These are phyloP conservation scores for Chelonus formosanus DNA, from an alignment of 2,888 invertebrate species.

Conservation along the genomic window DNA sequence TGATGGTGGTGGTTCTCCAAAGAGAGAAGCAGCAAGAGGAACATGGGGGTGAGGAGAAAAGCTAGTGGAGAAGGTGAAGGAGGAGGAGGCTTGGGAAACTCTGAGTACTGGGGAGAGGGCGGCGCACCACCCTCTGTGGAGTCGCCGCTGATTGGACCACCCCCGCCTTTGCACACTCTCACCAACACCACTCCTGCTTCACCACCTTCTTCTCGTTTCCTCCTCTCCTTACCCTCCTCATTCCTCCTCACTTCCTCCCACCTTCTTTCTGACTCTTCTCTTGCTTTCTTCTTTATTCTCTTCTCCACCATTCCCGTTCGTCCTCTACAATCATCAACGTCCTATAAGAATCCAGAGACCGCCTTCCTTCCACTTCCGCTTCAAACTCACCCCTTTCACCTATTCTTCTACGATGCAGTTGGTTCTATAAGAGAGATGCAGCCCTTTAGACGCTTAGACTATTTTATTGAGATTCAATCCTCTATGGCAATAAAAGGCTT, in stretches of 20 bases:
- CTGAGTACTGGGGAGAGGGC: slow-evolving; percentile 50
- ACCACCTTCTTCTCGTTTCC: slow-evolving; percentile 34
- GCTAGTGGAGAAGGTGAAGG: slow-evolving; percentile 44
- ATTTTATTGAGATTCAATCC: slow-evolving; percentile 19
- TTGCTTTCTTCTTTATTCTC: slow-evolving; percentile 29
- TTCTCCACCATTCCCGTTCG: slow-evolving; percentile 26
- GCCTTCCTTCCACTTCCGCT: slow-evolving; percentile 27
- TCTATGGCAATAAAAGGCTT: slow-evolving; percentile 7
- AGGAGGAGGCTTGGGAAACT: slow-evolving; percentile 37
- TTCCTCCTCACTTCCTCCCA: slow-evolving; percentile 25
- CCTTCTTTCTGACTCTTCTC: slow-evolving; percentile 34
- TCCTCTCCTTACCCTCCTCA: slow-evolving; percentile 34
- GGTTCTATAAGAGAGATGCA: slow-evolving; percentile 13
- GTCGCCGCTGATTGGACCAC: slow-evolving; percentile 63
- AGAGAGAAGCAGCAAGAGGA: slow-evolving; percentile 38
- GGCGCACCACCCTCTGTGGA: slow-evolving; percentile 55
- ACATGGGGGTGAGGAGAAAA: slow-evolving; percentile 37
- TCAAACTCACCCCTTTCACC: slow-evolving; percentile 1
- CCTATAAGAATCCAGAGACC: slow-evolving; percentile 30
- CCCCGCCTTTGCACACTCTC: slow-evolving; percentile 51
- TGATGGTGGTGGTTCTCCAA: slow-evolving; percentile 43
- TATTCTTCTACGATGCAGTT: slow-evolving; percentile 13
- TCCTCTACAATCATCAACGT: slow-evolving; percentile 19
- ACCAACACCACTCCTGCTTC: slow-evolving; percentile 49
- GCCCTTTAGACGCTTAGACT: slow-evolving; percentile 13